Evolutionary conservation across 2,888 invertebrate genomes (phyloP), one percentile per base, ranked within the genome.

Genomic region (Dysmachus trigonus): DNA sequence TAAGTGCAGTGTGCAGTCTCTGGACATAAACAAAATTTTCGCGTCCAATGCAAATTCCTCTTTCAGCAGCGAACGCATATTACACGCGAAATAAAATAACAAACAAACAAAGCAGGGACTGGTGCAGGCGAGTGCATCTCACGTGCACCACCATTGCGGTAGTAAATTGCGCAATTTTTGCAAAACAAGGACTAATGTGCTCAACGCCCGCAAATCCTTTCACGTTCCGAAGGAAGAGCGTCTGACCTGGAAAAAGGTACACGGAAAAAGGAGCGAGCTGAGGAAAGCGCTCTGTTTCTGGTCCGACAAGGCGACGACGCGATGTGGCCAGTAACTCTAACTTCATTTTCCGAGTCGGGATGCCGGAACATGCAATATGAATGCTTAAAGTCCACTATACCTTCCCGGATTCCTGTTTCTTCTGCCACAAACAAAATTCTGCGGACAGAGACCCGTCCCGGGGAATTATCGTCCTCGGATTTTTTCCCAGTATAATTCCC

Each of bases 141-240:
- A 13, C 22, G 33, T 76, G 76, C 76, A 76, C 76, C 76, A 76
- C 33, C 35, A 76, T 38, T 22, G 18, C 1, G 38, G 35, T 27
- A 76, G 35, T 76, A 76, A 76, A 76, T 76, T 76, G 35, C 41
- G 22, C 38, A 76, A 76, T 76, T 76, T 76, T 76, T 33, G 30
- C 27, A 10, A 76, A 76, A 76, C 76, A 76, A 76, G 76, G 76
- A 76, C 76, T 41, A 76, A 76, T 76, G 76, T 76, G 76, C 27
- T 76, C 41, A 76, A 41, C 76, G 76, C 76, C 76, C 76, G 76
- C 38, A 35, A 38, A 76, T 33, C 62, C 76, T 76, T 76, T 41
- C 7, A 38, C 35, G 5, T 5, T 38, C 38, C 41, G 13, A 76
- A 76, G 76, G 38, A 35, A 76, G n/a, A n/a, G 35, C 76, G 10